A percentile compares a stretch with the other conserved stretches of the same genome.
These are phyloP conservation scores for Indri indri DNA, from an alignment of 2,113 vertebrate genomes.

Conservation along the genomic window DNA sequence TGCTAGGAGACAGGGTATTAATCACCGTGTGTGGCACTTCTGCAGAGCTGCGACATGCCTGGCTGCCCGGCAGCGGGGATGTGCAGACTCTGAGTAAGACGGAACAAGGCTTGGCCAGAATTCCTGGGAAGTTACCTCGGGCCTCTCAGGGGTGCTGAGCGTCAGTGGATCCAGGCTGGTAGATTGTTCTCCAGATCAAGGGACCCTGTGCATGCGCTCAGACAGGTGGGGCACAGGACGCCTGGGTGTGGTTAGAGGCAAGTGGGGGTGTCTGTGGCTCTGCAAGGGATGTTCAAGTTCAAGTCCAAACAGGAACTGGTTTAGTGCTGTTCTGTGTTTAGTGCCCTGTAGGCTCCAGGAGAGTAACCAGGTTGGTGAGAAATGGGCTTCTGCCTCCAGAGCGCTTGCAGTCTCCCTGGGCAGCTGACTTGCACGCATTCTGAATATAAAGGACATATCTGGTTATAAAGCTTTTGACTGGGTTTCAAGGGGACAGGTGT, in stretches of 20 bases:
- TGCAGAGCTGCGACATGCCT: conserved; percentile 69
- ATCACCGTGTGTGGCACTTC: conserved; percentile 81
- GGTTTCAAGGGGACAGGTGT: not conserved
- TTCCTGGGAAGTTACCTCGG: not conserved
- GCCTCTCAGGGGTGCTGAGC: not conserved
- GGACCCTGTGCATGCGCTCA: not conserved
- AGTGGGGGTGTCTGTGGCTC: not conserved
- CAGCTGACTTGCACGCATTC: not conserved
- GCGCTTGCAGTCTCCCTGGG: not conserved
- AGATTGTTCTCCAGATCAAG: not conserved
- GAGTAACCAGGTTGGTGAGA: not conserved
- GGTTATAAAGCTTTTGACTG: not conserved
- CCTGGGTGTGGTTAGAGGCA: not conserved
- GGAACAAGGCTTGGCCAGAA: not conserved
- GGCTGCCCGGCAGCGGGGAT: conserved; percentile 67
- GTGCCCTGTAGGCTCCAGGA: not conserved
- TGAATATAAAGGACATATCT: not conserved
- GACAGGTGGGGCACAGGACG: not conserved
- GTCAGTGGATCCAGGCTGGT: too few species aligned
- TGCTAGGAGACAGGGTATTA: conserved; percentile 83
- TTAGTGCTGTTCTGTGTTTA: not conserved
- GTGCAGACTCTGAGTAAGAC: not conserved
- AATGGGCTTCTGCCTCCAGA: not conserved
- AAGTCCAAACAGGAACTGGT: not conserved
- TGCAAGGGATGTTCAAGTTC: not conserved